Evolutionary conservation across 2,797 vertebrate species (phyloP), one percentile per base, ranked within the genome.

Genomic region (Betta splendens): DNA sequence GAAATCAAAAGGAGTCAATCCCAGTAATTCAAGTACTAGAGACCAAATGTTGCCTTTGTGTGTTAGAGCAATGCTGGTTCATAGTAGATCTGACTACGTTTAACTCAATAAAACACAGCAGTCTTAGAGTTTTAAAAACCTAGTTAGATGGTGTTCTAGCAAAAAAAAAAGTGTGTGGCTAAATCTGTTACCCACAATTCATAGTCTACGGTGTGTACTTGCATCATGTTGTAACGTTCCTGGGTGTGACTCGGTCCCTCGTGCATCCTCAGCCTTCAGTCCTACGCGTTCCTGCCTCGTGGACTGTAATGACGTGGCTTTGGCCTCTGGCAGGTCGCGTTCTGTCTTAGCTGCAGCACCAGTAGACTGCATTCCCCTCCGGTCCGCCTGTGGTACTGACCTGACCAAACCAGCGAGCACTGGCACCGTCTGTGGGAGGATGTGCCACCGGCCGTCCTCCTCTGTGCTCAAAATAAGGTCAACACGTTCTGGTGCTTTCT

Each of bases 21-120:
- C 31, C 31, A 38, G 7, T 44, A 39, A 72, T 42, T 56, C 48
- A 43, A 42, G 40, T 46, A 36, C 31, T 13, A 15, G 39, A 85
- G 84, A 92, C 88, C 83, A 89, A 87, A 87, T 58, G 39, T 76
- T 74, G 64, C 72, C 72, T 83, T 69, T 57, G 6, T 61, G 22
- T 44, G 25, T 50, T 57, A 12, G 48, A 58, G 35, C 43, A 37
- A 66, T 54, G 21, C 47, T 54, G 25, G 64, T 38, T 56, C 32
- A 45, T 55, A 54, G 35, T 64, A 23, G 61, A 68, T 44, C 44
- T 29, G 55, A 49, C 22, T 64, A 62, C 39, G 11, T 72, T 66
- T 23, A 63, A 64, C 76, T 68, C 49, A 72, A 62, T 52, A 36
- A 46, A 42, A 6, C 43, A 23, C 53, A 68, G 4, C 57, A 80